These are phyloP conservation scores for Chloropsis cyanopogon DNA, from an alignment of 2,113 vertebrate genomes.

Conservation along the genomic window DNA sequence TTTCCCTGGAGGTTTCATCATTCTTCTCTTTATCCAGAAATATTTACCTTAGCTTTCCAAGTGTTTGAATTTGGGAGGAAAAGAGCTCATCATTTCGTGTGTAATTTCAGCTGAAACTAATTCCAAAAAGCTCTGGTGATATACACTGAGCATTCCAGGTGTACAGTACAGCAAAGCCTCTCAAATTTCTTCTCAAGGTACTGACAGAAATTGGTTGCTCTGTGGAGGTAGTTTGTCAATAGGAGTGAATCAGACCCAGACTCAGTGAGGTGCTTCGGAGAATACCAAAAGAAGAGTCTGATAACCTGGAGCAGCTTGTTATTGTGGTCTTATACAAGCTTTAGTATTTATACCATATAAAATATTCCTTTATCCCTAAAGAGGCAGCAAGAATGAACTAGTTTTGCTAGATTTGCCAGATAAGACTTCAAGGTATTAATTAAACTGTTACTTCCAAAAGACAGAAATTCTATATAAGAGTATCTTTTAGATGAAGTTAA, in stretches of 20 bases:
- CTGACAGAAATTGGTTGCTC: neutral
- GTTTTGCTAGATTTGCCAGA: neutral
- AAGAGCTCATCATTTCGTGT: neutral
- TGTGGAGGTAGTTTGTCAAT: neutral
- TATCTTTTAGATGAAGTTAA: neutral
- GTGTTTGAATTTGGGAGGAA: neutral
- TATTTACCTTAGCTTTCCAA: constrained; percentile 5
- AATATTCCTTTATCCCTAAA: neutral
- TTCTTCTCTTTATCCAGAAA: neutral
- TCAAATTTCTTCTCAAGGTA: neutral
- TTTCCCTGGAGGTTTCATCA: neutral
- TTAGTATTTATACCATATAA: neutral
- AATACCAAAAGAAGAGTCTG: neutral
- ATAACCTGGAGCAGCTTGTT: neutral
- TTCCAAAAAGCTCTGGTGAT: neutral
- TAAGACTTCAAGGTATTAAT: neutral
- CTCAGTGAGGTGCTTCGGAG: neutral
- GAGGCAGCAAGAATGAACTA: neutral
- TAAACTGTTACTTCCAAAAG: neutral
- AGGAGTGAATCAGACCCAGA: neutral
- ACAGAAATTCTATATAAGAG: neutral
- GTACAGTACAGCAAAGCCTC: neutral
- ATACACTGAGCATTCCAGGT: neutral
- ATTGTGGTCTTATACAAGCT: neutral
- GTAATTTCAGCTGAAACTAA: constrained; percentile 8